phyloP scores from a whole-genome alignment of 2,888 invertebrate genomes.

The Lasiommata megera region DNA sequence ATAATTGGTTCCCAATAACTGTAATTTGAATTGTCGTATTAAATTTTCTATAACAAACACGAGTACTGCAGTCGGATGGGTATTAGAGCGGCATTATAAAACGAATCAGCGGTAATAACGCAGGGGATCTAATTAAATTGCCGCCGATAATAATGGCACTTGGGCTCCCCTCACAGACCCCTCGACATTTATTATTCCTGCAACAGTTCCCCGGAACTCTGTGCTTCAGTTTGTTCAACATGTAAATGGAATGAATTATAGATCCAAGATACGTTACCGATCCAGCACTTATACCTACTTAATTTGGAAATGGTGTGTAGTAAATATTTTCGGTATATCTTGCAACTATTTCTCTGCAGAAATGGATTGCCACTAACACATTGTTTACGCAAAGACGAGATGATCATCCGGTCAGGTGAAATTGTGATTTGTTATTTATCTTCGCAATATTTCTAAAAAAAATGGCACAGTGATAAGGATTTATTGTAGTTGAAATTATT shows the following conservation, averaged over 20 bases:
- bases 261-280: slow-evolving; percentile 30
- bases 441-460: too few species aligned
- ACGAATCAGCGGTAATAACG: slow-evolving; percentile 78
- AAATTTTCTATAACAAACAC: slow-evolving; percentile 45
- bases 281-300: slow-evolving; percentile 8
- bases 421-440: too few species aligned
- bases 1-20: slow-evolving; percentile 47
- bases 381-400: too few species aligned
- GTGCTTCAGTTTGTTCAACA: slow-evolving; percentile 38
- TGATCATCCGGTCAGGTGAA: too few species aligned
- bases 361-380: too few species aligned
- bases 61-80: slow-evolving; percentile 46
- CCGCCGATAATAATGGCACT: slow-evolving; percentile 78
- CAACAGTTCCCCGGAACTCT: slow-evolving; percentile 51
- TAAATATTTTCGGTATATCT: too few species aligned
- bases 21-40: slow-evolving; percentile 51
- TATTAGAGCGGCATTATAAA: slow-evolving; percentile 73
- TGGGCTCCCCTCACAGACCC: slow-evolving; percentile 68
- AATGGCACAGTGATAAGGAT: too few species aligned
- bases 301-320: slow-evolving; percentile 15
- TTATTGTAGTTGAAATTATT: too few species aligned
- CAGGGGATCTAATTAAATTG: slow-evolving; percentile 80
- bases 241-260: slow-evolving; percentile 36
- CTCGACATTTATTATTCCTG: slow-evolving; percentile 76
- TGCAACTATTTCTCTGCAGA: too few species aligned